A percentile compares a stretch with the other conserved stretches of the same genome.
These are phyloP conservation scores for Paradisaea rubra DNA, from an alignment of 2,113 vertebrate genomes.

Conservation along the genomic window DNA sequence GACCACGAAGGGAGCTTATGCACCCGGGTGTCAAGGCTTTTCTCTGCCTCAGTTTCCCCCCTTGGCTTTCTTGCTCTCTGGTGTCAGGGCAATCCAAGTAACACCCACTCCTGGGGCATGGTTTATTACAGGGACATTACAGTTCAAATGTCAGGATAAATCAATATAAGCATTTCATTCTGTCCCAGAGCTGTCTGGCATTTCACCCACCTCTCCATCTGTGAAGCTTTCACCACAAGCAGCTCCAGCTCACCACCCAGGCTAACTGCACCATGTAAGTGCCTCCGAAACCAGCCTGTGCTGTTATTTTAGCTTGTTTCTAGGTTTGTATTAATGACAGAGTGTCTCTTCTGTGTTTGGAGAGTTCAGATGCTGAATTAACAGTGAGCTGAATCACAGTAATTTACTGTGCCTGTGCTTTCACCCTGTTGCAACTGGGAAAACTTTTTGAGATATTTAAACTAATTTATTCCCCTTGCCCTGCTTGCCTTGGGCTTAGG, in stretches of 20 bases:
- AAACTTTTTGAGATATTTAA: not conserved
- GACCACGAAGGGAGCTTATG: not conserved
- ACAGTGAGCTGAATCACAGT: not conserved
- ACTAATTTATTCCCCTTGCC: not conserved
- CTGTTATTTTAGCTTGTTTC: not conserved
- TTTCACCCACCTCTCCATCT: not conserved
- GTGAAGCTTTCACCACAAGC: not conserved
- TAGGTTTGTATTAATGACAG: not conserved
- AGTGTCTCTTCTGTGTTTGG: not conserved
- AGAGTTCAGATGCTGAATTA: not conserved
- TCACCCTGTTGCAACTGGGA: not conserved
- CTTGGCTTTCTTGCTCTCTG: not conserved
- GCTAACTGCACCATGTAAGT: not conserved
- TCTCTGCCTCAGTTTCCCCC: constrained; percentile 31
- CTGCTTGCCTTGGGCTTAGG: not conserved
- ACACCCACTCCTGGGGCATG: not conserved
- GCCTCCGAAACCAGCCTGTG: not conserved
- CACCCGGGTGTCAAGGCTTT: not conserved
- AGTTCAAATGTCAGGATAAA: not conserved
- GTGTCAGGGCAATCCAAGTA: not conserved
- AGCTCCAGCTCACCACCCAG: not conserved
- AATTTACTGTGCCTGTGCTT: not conserved
- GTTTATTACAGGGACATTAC: not conserved
- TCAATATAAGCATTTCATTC: not conserved
- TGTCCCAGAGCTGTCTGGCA: not conserved